phyloP scores from a whole-genome alignment of 2,888 invertebrate genomes.

The Ommatoiulus sabulosus region DNA sequence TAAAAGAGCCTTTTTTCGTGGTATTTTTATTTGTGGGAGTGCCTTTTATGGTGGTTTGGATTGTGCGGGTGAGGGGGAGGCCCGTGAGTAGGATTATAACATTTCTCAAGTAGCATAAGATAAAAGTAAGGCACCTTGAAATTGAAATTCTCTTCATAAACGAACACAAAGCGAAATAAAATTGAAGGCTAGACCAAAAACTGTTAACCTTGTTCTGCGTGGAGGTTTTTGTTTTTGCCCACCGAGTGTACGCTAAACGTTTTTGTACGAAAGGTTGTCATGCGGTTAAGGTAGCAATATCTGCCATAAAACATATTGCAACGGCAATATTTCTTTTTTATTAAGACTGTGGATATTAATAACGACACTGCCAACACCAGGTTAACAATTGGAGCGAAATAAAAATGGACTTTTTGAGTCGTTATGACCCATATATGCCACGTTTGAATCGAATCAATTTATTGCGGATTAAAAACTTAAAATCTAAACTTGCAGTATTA shows the following conservation, averaged over 20 bases:
- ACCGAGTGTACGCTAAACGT: not conserved
- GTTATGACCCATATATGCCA: constrained; percentile 2
- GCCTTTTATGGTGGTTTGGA: not conserved
- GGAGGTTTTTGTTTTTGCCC: constrained; percentile 9
- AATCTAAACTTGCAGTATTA: not conserved
- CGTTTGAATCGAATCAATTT: not conserved
- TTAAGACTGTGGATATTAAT: not conserved
- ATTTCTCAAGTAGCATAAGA: not conserved
- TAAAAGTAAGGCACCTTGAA: constrained; percentile 23
- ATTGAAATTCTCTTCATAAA: constrained; percentile 21
- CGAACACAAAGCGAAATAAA: constrained; percentile 23
- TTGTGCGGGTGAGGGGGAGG: not conserved
- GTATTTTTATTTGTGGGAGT: not conserved
- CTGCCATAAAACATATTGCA: constrained; percentile 19
- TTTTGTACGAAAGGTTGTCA: not conserved
- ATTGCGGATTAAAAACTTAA: not conserved
- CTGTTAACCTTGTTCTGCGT: constrained; percentile 26
- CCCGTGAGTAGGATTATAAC: constrained; percentile 10
- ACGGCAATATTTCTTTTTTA: not conserved
- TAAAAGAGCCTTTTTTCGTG: not conserved
- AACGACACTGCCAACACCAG: constrained; percentile 8
- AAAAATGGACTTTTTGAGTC: not conserved
- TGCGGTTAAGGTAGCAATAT: constrained; percentile 2
- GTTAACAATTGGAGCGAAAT: not conserved
- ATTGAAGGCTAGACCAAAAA: constrained; percentile 14